Evolutionary conservation across 2,113 vertebrate genomes (phyloP), one percentile per base, ranked within the genome.

Genomic region (Eolophus roseicapilla): DNA sequence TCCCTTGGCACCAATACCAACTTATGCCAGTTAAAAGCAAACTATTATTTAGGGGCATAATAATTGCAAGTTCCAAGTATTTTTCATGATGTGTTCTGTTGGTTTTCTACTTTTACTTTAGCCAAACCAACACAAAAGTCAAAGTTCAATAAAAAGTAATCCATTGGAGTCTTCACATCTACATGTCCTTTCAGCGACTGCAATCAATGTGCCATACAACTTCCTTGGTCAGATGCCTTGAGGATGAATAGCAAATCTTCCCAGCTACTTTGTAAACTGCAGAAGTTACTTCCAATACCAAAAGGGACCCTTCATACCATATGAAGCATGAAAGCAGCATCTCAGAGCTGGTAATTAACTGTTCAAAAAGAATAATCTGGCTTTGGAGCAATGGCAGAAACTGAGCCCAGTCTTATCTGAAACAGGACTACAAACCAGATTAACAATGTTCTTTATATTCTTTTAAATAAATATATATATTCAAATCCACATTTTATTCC

Each of bases 1-100:
- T 80, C 94, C 79, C 71, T 88, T 95, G 86, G 86, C 93, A 95
- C 43, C 55, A 23, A 9, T 10, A 39, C 47, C 87, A 81, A n/a
- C 9, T 55, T 35, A 50, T 27, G n/a, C 52, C 91, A 92, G 70
- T 43, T 82, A 60, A 68, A 57, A 82, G 71, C 39, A 93, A 94
- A 24, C 47, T 55, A 12, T 75, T 59, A 82, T 50, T 93, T 82
- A 76, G 25, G 31, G 75, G 15, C 29, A 20, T 7, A 85, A 73
- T 12, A 80, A 82, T 3, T 50, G 52, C 43, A 76, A 85, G 43
- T 47, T 50, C 7, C 6, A 64, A 73, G 46, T 10, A 18, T 8
- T 23, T 78, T 85, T 73, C 55, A 13, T 43, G 25, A 43, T 1
- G 8, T 28, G 6, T 65, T n/a, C 67, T 13, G 19, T 70, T 64